A percentile compares a stretch with the other conserved stretches of the same genome.
Evolutionary conservation across 2,797 vertebrate species (phyloP).

Genomic region (Chelon labrosus): DNA sequence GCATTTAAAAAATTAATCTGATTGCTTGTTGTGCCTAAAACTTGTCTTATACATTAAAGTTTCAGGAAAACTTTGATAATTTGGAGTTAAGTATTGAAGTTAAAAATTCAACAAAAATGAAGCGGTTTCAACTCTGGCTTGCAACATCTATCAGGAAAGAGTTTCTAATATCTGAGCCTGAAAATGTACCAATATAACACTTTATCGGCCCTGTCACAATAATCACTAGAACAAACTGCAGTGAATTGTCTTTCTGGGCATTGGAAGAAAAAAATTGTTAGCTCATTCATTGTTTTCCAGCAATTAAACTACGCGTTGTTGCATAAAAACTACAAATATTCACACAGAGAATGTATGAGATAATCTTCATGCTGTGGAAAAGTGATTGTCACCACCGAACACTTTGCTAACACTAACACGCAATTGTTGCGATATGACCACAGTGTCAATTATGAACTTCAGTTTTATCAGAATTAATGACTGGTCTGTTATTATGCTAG

Average conservation of each 20-base stretch:
- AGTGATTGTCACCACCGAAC: neutral
- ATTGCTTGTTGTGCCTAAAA: too few species aligned
- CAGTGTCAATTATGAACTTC: slow-evolving; percentile 1
- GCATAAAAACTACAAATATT: neutral
- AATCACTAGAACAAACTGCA: slow-evolving; percentile 18
- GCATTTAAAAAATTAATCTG: neutral
- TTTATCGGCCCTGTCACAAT: slow-evolving; percentile 2
- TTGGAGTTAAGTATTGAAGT: neutral
- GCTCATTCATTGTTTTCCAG: slow-evolving; percentile 16
- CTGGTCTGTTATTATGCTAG: slow-evolving; percentile 26
- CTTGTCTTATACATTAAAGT: too few species aligned
- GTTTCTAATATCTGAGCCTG: neutral
- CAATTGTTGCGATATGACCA: slow-evolving; percentile 8
- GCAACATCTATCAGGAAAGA: neutral
- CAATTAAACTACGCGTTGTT: slow-evolving; percentile 4
- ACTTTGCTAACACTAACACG: slow-evolving; percentile 1
- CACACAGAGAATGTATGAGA: neutral
- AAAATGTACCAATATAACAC: neutral
- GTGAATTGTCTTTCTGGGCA: slow-evolving; percentile 6
- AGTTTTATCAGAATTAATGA: slow-evolving; percentile 23
- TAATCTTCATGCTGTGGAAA: neutral
- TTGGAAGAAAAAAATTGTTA: slow-evolving; percentile 1
- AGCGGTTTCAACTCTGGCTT: neutral
- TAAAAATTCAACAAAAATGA: neutral
- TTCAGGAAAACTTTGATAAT: too few species aligned